A percentile compares a stretch with the other conserved stretches of the same genome.
Evolutionary conservation across 2,113 vertebrate species (phyloP).

Genomic region (Carettochelys insculpta): DNA sequence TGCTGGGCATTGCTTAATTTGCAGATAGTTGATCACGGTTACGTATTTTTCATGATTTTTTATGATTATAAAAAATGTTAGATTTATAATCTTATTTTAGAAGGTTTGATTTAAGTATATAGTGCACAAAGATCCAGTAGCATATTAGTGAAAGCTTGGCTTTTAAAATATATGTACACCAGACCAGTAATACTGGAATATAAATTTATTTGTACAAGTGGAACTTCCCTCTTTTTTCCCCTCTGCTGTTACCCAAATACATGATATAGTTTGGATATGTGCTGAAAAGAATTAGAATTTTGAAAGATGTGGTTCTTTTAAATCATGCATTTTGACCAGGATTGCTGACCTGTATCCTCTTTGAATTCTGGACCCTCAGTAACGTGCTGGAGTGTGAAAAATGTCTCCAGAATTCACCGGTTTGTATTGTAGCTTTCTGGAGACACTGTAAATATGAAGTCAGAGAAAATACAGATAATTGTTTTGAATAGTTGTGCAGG

Average conservation of each 20-base stretch:
- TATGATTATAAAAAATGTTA: not conserved
- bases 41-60: not conserved
- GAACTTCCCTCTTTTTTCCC: not conserved
- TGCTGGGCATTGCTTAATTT: not conserved
- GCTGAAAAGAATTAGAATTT: not conserved
- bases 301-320: not conserved
- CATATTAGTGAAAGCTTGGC: not conserved
- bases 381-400: not conserved
- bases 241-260: not conserved
- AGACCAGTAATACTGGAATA: not conserved
- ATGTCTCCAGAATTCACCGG: not conserved
- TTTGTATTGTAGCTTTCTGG: not conserved
- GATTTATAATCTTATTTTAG: not conserved
- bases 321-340: not conserved
- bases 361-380: not conserved
- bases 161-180: not conserved
- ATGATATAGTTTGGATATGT: not conserved
- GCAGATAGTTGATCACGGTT: not conserved
- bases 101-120: not conserved
- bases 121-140: not conserved
- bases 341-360: not conserved
- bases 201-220: not conserved
- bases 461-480: not conserved
- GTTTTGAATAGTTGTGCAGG: not conserved
- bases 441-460: not conserved